Conservation (phyloP, 2,888 invertebrate species). For the Eupithecia tripunctaria region DNA sequence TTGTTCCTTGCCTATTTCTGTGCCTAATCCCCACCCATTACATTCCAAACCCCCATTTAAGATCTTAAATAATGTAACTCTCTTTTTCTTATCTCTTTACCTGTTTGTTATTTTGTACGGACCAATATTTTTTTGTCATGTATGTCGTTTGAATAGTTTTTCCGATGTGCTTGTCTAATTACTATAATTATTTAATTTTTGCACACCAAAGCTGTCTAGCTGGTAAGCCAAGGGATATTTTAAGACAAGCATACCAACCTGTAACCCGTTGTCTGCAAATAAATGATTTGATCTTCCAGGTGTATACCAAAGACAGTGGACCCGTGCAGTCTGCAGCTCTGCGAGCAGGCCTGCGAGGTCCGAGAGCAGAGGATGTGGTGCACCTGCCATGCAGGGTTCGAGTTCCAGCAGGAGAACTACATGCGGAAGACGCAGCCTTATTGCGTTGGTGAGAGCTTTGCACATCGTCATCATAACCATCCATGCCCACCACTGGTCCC, state of each 20-base stretch:
- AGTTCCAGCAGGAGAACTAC: slow-evolving; percentile 85
- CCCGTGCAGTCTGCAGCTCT: slow-evolving; percentile 86
- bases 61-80: slow-evolving; percentile 41
- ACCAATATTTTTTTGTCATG: too few relatives aligned
- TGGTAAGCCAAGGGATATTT: too few relatives aligned
- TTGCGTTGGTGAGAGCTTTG: slow-evolving; percentile 81
- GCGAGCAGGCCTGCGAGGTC: slow-evolving; percentile 88
- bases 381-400: slow-evolving; percentile 86
- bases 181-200: too few relatives aligned
- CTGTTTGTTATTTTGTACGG: too few relatives aligned
- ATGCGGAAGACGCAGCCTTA: slow-evolving; percentile 84
- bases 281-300: too few relatives aligned
- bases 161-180: too few relatives aligned
- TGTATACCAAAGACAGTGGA: slow-evolving; percentile 85
- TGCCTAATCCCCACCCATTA: neutral
- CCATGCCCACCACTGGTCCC: neutral
- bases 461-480: neutral
- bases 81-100: too few relatives aligned
- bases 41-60: neutral
- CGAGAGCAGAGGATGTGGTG: slow-evolving; percentile 86
- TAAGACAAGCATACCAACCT: too few relatives aligned
- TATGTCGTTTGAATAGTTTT: too few relatives aligned
- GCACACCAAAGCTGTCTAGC: too few relatives aligned
- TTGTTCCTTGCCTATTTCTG: too few relatives aligned
- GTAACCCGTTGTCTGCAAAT: too few relatives aligned